Evolutionary conservation across 2,888 invertebrate genomes (phyloP), one percentile per base, ranked within the genome.

Genomic region (Metellina segmentata): DNA sequence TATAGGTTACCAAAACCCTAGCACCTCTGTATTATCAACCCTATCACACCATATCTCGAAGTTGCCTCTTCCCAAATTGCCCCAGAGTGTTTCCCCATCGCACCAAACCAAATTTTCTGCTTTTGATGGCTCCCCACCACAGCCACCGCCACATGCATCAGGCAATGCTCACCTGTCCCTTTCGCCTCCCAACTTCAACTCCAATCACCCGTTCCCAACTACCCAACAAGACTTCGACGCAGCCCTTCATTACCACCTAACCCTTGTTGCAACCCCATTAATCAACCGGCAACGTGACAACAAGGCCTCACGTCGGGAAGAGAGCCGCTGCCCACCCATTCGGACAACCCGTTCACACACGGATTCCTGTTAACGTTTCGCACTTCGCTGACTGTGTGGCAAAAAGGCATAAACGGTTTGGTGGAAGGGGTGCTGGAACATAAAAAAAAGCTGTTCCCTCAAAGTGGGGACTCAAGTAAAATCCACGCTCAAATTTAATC

Each of bases 281-380:
- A 90, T 90, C 89, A 90, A 81, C 89, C 20, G n/a, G 75, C 83
- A 75, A 78, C 77, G 52, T 78, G 89, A 85, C 89, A 90, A 90
- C 89, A 72, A 53, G 83, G 52, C 70, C 77, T 61, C 53, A 70
- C 79, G 85, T 83, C 83, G 70, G 70, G n/a, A 52, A 20, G n/a
- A 77, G 34, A 20, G 8, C 75, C 19, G 48, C 13, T 77, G 52
- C 77, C 77, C 77, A 81, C 70, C 49, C 70, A 70, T 81, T 9
- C 20, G 69, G 81, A 69, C 70, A 16, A 70, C 48, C 16, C 20
- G 61, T 20, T 53, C n/a, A 53, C 20, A 61, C 34, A n/a, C 49
- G 51, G 19, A 11, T n/a, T 52, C 53, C 51, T 51, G 16, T 7
- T 16, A 34, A 19, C 34, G 81, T 61, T 81, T 81, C 77, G 77